phyloP scores from a whole-genome alignment of 64 coral and sea anemone species.

The Montipora efflorescens region DNA sequence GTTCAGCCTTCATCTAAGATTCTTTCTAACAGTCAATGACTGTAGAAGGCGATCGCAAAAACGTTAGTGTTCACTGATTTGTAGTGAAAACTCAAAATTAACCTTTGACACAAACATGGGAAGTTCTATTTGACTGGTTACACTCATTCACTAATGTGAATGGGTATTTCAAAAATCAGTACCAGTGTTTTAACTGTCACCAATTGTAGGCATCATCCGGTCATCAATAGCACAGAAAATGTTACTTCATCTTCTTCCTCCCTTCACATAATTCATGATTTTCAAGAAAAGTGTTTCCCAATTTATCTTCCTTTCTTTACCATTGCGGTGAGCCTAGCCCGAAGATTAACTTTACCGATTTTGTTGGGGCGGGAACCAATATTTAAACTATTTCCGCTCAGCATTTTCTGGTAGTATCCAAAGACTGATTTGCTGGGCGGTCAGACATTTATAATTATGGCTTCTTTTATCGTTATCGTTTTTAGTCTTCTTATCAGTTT shows the following conservation, averaged over 20 bases:
- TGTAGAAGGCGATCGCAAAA: no score
- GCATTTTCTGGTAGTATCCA: neutral
- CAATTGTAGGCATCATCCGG: neutral
- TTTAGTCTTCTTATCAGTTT: no score
- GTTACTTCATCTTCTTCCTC: neutral
- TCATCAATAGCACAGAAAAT: neutral
- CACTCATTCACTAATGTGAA: no score
- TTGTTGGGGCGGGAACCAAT: neutral
- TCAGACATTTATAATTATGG: neutral
- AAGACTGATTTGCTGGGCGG: neutral
- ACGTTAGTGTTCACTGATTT: no score
- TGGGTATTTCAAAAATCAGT: no score
- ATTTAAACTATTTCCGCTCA: neutral
- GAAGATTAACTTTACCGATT: neutral
- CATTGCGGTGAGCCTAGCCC: neutral
- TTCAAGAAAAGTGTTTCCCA: neutral
- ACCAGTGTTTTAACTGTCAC: no score
- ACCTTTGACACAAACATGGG: no score
- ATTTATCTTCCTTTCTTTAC: neutral
- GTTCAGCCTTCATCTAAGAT: no score
- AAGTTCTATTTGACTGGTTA: no score
- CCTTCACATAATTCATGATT: neutral
- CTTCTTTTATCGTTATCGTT: neutral
- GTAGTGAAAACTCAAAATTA: no score
- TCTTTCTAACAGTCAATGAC: no score